phyloP scores from a whole-genome alignment of 2,113 vertebrate species.

The Ameiurus melas region DNA sequence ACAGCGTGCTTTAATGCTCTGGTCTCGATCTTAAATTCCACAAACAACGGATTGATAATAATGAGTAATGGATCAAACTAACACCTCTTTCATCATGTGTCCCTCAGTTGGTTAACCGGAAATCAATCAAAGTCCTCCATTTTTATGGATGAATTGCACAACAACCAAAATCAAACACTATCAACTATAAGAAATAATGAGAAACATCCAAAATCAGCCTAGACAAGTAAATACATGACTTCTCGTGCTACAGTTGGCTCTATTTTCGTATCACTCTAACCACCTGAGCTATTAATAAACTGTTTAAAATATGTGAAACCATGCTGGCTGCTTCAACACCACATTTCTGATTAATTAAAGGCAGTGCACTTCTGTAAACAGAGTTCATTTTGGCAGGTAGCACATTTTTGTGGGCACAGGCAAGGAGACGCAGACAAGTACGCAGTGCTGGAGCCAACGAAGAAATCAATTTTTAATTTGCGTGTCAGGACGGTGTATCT shows the following conservation, averaged over 20 bases:
- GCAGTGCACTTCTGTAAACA: neutral
- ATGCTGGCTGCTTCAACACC: neutral
- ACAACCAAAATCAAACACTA: neutral
- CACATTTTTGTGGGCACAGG: neutral
- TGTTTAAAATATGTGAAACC: neutral
- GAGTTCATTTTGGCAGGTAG: neutral
- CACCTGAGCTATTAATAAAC: neutral
- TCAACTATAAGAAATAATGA: neutral
- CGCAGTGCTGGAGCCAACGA: conserved; percentile 60
- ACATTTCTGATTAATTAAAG: conserved; percentile 7
- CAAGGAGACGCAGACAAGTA: conserved; percentile 10
- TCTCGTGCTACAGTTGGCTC: neutral
- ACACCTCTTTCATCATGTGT: neutral
- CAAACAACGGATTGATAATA: neutral
- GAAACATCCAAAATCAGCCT: neutral
- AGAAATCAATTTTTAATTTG: conserved; percentile 81
- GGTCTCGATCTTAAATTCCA: neutral
- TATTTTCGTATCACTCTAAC: neutral
- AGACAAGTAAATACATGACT: neutral
- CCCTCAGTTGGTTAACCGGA: neutral
- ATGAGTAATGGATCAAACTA: neutral
- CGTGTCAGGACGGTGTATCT: conserved; percentile 65
- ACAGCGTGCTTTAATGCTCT: neutral
- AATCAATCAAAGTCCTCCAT: neutral
- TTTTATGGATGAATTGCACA: neutral